Conservation (phyloP, 2,113 vertebrate genomes). For the Microtus ochrogaster region DNA sequence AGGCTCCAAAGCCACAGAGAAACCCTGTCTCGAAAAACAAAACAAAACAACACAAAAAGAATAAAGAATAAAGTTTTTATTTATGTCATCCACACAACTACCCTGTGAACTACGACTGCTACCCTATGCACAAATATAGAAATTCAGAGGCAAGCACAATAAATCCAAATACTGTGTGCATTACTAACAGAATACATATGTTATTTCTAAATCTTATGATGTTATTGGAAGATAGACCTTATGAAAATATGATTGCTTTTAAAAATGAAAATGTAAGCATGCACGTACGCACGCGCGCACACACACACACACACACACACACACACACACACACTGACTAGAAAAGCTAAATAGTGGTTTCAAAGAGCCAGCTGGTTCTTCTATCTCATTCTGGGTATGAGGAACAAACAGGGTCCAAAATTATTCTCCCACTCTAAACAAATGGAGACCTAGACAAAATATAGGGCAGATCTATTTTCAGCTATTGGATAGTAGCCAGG, state of each 20-base stretch:
- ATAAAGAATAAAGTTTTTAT: slow-evolving; percentile 1
- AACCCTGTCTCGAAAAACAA: no score
- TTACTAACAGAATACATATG: not conserved
- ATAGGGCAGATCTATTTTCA: not conserved
- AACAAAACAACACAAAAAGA: no score
- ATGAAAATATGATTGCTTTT: slow-evolving; percentile 1
- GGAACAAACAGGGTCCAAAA: slow-evolving; percentile 7
- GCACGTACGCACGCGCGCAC: not conserved
- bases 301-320: not conserved
- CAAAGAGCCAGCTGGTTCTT: not conserved
- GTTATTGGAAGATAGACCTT: not conserved
- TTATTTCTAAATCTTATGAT: slow-evolving; percentile 46
- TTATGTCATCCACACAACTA: not conserved
- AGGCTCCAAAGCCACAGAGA: no score
- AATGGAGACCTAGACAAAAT: slow-evolving; percentile 45
- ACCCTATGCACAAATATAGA: slow-evolving; percentile 12
- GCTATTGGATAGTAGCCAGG: not conserved
- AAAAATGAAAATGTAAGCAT: slow-evolving; percentile 5
- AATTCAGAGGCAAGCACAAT: not conserved
- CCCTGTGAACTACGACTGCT: not conserved
- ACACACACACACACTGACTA: slow-evolving; percentile 16
- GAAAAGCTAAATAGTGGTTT: not conserved
- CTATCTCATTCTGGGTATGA: not conserved
- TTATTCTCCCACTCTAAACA: slow-evolving; percentile 25
- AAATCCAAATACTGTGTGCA: not conserved